Percentiles rank a stretch among this genome's conserved stretches.
These are phyloP conservation scores for Muscicapa comitata DNA, from an alignment of 2,797 vertebrate species.

Conservation along the genomic window DNA sequence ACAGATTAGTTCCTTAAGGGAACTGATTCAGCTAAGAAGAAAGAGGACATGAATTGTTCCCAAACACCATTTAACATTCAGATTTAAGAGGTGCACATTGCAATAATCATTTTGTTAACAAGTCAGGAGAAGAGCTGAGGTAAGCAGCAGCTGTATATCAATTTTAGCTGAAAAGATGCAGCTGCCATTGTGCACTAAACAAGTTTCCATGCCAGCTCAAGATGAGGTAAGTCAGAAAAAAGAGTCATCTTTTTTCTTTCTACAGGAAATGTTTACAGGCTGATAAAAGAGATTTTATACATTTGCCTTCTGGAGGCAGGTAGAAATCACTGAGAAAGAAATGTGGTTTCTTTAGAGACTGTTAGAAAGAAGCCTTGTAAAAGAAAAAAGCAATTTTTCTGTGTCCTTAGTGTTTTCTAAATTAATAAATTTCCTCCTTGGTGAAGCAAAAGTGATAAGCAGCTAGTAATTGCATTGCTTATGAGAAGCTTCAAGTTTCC, in stretches of 20 bases:
- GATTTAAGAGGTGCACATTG: neutral
- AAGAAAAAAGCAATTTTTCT: neutral
- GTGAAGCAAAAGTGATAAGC: constrained; percentile 32
- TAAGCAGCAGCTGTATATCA: neutral
- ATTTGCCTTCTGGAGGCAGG: neutral
- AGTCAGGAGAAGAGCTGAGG: neutral
- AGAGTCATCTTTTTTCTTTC: neutral
- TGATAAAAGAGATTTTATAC: neutral
- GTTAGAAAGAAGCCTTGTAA: neutral
- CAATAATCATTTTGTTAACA: neutral
- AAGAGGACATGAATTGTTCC: neutral
- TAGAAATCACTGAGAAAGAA: neutral
- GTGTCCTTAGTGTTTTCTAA: neutral
- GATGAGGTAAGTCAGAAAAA: neutral
- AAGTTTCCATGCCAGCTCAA: neutral
- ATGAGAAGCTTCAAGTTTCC: constrained; percentile 31
- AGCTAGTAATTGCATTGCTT: constrained; percentile 12
- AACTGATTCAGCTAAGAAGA: neutral
- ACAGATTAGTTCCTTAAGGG: neutral
- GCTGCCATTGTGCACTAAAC: neutral
- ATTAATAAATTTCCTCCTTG: constrained; percentile 12
- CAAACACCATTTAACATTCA: neutral
- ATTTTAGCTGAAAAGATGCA: constrained; percentile 9
- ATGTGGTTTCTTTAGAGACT: neutral
- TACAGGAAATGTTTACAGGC: neutral